phyloP scores from a whole-genome alignment of 2,113 vertebrate genomes.

The Dunckerocampus dactyliophorus region DNA sequence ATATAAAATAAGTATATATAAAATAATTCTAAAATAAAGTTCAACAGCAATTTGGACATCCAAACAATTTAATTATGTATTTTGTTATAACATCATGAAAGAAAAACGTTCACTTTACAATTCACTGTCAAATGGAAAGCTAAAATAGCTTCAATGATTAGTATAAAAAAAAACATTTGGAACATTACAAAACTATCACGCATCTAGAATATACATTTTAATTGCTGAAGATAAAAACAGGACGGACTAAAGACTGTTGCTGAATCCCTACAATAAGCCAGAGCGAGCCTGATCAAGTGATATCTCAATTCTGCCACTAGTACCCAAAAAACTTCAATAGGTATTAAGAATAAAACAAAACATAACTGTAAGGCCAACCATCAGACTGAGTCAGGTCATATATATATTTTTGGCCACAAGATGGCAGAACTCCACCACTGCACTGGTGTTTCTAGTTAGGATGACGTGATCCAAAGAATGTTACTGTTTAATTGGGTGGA shows the following conservation, averaged over 20 bases:
- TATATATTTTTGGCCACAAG: conserved; percentile 43
- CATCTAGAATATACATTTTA: neutral
- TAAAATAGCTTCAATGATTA: neutral
- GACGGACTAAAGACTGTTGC: neutral
- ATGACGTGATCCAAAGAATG: neutral
- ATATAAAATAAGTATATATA: too few species aligned
- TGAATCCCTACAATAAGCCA: conserved; percentile 3
- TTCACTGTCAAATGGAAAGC: conserved; percentile 8
- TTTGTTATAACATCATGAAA: conserved; percentile 39
- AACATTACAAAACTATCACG: conserved; percentile 16
- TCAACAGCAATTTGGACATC: conserved; percentile 30
- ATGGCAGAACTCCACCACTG: conserved; percentile 33
- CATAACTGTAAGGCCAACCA: conserved; percentile 15
- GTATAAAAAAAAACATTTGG: conserved; percentile 7
- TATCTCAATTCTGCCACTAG: conserved; percentile 26
- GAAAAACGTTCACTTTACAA: conserved; percentile 26
- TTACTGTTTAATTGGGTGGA: neutral
- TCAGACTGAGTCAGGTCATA: conserved; percentile 8
- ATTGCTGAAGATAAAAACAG: neutral
- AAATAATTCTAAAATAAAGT: neutral
- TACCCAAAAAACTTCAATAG: conserved; percentile 4
- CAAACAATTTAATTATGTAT: conserved; percentile 62
- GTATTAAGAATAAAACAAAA: neutral
- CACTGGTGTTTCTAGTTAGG: conserved; percentile 12
- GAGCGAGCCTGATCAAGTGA: conserved; percentile 5